Conservation (phyloP, 2,113 vertebrate genomes). For the Aegithalos caudatus region DNA sequence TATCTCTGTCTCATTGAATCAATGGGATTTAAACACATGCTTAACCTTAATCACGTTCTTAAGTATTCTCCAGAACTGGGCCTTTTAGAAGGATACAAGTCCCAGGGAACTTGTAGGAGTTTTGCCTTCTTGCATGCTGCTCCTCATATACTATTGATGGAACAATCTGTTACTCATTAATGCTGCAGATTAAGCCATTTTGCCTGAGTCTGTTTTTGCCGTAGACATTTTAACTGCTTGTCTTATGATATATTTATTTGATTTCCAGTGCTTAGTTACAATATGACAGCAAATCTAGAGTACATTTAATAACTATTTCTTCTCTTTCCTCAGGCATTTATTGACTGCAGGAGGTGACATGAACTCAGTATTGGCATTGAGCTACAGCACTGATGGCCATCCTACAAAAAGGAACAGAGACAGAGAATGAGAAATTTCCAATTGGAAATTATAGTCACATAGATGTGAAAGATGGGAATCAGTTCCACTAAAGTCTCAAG, state of each 20-base stretch:
- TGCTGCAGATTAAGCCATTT: conserved; percentile 40
- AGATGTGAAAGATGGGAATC: neutral
- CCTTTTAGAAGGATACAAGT: neutral
- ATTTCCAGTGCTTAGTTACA: conserved; percentile 41
- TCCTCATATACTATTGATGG: conserved; percentile 14
- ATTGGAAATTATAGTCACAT: neutral
- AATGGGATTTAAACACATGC: neutral
- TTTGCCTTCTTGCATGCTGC: neutral
- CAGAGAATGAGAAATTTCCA: neutral
- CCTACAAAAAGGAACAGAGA: neutral
- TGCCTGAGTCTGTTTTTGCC: conserved; percentile 17
- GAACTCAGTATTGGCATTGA: neutral
- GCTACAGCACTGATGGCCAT: neutral
- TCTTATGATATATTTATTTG: conserved; percentile 52
- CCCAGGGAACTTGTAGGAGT: neutral
- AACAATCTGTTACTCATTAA: conserved; percentile 53
- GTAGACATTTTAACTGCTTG: conserved; percentile 23
- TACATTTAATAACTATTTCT: conserved; percentile 28
- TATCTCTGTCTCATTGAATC: neutral
- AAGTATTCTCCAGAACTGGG: neutral
- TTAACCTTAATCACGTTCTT: neutral
- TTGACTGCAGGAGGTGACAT: neutral
- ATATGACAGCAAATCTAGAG: conserved; percentile 42
- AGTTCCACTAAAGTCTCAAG: neutral
- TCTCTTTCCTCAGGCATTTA: conserved; percentile 6